Base-by-base conservation (phyloP, 2,797 vertebrate species). In the Acipenser transmontanus region DNA sequence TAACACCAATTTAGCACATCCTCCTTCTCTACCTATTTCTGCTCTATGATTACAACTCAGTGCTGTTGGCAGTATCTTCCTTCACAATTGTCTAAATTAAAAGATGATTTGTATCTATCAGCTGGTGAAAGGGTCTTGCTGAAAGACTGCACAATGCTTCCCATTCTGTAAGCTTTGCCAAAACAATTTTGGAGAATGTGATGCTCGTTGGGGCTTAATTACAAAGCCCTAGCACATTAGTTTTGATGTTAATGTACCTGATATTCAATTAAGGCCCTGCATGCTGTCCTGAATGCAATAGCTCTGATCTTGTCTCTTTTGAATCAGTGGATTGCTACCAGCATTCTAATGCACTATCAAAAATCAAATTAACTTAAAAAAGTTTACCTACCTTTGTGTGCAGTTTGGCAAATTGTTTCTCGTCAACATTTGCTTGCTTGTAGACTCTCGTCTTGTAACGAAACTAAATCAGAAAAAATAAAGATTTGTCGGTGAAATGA, bases 361-460 rank as follows among this genome's bases (percentile, higher is more conserved):
- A 34, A 34, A 34, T 34, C 2, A 34, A 34, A 34, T 34, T 3
- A 34, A 62, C 6, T 66, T 6, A 1, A 1, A 0, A 7, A 50
- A 7, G 1, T 12, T 6, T 1, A 11, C 70, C 50, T 80, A 98
- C 96, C 95, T 98, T 97, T 0, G 92, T 93, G 51, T 98, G 95
- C 20, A 98, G 91, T 74, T 94, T 98, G 80, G 92, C 91, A 59
- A 98, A 81, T 73, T 95, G 94, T 10, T 96, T 98, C 83, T 96
- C 94, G 11, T 98, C 94, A 13, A 95, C 74, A 6, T 78, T 83
- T 65, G 88, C 74, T 13, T 93, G 93, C 14, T 78, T 87, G 77
- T 98, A 98, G 8, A 98, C 88, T 72, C 95, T 81, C 74, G 88
- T 98, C 89, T 98, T 98, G 79, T 97, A 98, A 2, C 94, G 91